Evolutionary conservation across 2,113 vertebrate species (phyloP).

Genomic region (Megatriorchis doriae): DNA sequence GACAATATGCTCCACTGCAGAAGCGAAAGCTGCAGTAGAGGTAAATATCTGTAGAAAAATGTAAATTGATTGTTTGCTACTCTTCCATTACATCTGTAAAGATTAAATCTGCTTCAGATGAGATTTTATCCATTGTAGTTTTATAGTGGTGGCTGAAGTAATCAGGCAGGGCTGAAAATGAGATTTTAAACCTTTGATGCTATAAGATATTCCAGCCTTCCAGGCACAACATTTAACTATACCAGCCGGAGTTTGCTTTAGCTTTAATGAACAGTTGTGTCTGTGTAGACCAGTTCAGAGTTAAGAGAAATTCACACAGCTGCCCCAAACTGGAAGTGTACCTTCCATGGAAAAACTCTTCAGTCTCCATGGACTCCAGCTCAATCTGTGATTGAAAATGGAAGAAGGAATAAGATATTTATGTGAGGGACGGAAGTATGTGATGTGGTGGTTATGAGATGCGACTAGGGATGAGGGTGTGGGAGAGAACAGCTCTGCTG

Average conservation of each 20-base stretch:
- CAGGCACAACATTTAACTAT: conserved; percentile 9
- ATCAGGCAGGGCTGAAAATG: neutral
- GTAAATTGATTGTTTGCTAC: neutral
- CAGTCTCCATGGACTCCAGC: neutral
- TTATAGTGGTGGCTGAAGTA: conserved; percentile 8
- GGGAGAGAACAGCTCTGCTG: neutral
- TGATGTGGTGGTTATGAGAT: neutral
- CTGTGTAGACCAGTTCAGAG: neutral
- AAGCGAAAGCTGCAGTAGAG: neutral
- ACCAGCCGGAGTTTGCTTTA: neutral
- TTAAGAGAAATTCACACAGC: neutral
- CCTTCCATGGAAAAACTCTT: neutral
- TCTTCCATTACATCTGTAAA: conserved; percentile 14
- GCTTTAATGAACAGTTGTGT: neutral
- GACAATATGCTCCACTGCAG: neutral
- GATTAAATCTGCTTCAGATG: conserved; percentile 5
- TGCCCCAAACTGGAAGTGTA: neutral
- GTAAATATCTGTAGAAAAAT: conserved; percentile 17
- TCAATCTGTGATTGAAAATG: neutral
- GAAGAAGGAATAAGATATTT: neutral
- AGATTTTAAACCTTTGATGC: neutral
- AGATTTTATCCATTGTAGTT: conserved; percentile 6
- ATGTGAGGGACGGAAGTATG: neutral
- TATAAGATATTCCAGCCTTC: neutral
- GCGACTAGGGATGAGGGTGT: neutral